Evolutionary conservation across 2,113 vertebrate genomes (phyloP), one percentile per base, ranked within the genome.

Genomic region (Meles meles): DNA sequence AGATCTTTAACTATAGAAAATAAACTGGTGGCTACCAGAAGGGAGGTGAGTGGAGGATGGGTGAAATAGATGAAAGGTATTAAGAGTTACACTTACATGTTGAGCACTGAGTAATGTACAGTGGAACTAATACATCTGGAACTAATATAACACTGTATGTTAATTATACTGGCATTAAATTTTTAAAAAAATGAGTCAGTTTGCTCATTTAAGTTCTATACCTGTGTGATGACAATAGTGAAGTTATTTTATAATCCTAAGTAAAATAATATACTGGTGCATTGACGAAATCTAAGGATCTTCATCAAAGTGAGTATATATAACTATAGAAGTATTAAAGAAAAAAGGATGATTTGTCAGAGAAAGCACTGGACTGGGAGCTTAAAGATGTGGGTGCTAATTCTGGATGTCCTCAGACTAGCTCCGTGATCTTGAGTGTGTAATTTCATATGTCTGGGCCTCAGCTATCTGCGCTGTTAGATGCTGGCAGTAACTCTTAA

Each of bases 131-230:
- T 29, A 76, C 27, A 29, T 29, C 42, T 44, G 42, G 42, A 76
- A 31, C 42, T 29, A 44, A 47, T 47, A 47, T 29, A 29, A 76
- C 42, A 76, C 72, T 44, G 13, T 74, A 74, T 74, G 72, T 76
- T 76, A 47, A 76, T 42, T 76, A 29, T 76, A 76, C 42, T 47
- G 42, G 42, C 44, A 29, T 77, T 77, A 47, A 47, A 8, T 44
- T 74, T 29, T 37, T 37, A 2, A 42, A 74, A 31, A 76, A 77
- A 47, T 77, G 42, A 57, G 49, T 69, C 17, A 74, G 6, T 79
- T 82, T 94, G 59, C 27, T 96, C 13, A 86, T 95, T 94, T 87
- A 81, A n/a, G 17, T 69, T 96, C 94, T 89, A 89, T 6, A 49
- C 31, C 42, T 89, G 13, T 82, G 39, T 74, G 55, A 79, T 86